Percentiles rank a stretch among this genome's conserved stretches.
phyloP scores from a whole-genome alignment of 2,888 invertebrate genomes.

The Chelonus formosanus region DNA sequence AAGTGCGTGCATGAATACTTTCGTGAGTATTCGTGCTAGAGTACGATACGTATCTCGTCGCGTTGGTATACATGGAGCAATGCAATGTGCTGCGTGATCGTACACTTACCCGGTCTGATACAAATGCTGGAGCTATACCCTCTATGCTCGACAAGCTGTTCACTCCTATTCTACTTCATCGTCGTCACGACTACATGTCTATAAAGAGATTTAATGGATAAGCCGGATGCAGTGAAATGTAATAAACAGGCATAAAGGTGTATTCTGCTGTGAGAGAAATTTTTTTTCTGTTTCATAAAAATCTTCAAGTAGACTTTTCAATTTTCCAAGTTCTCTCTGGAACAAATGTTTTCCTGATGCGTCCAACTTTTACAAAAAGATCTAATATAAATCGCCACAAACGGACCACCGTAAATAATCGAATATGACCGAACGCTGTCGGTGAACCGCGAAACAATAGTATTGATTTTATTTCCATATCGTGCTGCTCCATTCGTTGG shows the following conservation, averaged over 20 bases:
- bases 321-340: conserved; percentile 7
- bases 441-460: conserved; percentile 62
- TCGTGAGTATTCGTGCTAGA: conserved; percentile 30
- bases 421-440: conserved; percentile 39
- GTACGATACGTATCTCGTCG: conserved; percentile 32
- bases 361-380: conserved; percentile 7
- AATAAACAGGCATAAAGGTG: conserved; percentile 49
- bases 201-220: conserved; percentile 53
- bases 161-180: conserved; percentile 13
- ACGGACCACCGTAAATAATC: conserved; percentile 42
- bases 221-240: conserved; percentile 56
- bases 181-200: conserved; percentile 20
- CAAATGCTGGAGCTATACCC: not conserved
- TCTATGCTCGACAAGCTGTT: conserved; percentile 3
- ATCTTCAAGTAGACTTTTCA: not conserved
- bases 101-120: not conserved
- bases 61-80: conserved; percentile 4
- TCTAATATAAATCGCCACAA: conserved; percentile 11
- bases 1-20: conserved; percentile 31
- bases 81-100: not conserved
- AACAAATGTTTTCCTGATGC: conserved; percentile 12
- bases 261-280: conserved; percentile 40
- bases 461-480: conserved; percentile 65
- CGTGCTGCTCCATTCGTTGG: conserved; percentile 42
- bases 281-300: not conserved